Evolutionary conservation across 2,797 vertebrate species (phyloP), one percentile per base, ranked within the genome.

Genomic region (Okamejei kenojei): DNA sequence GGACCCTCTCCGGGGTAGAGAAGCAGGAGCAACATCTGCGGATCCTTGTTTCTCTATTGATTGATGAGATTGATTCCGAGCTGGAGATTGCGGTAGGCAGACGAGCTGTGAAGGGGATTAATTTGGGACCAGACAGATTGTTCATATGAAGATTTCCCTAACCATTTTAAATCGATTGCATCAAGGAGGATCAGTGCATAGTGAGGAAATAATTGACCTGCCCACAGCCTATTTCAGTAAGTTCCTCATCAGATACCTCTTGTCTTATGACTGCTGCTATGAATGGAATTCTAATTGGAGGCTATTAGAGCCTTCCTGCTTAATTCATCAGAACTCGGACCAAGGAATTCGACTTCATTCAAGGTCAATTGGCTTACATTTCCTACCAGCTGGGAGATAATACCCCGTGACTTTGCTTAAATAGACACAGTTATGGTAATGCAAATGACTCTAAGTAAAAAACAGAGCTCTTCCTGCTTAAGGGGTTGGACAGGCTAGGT

Each of bases 201-300:
- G n/a, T 32, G 82, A 32, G n/a, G 82, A 86, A 26, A 61, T 61
- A n/a, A 63, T 63, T 63, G 82, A 63, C 15, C 29, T 32, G 11
- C 15, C 5, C 29, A 21, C 29, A 88, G 84, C n/a, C 84, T 65
- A 8, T 32, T n/a, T 32, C n/a, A n/a, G 13, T 65, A 86, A 86
- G 82, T 32, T n/a, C 29, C 1, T n/a, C n/a, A 17, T 32, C 29
- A 86, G n/a, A 7, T 32, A 15, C 13, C 26, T 29, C 77, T 15
- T 45, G 82, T 32, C 82, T 86, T 63, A 65, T 86, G 82, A 19
- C 17, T 88, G 61, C 84, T 9, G 84, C 29, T 88, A 88, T 88
- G 84, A 68, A 65, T 65, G 65, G 63, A 65, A 88, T 88, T 88
- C 15, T 17, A 65, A 35, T 68, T 65, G 84, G 32, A 19, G 17